Conservation (phyloP, 2,113 vertebrate species). For the Varanus salvator region DNA sequence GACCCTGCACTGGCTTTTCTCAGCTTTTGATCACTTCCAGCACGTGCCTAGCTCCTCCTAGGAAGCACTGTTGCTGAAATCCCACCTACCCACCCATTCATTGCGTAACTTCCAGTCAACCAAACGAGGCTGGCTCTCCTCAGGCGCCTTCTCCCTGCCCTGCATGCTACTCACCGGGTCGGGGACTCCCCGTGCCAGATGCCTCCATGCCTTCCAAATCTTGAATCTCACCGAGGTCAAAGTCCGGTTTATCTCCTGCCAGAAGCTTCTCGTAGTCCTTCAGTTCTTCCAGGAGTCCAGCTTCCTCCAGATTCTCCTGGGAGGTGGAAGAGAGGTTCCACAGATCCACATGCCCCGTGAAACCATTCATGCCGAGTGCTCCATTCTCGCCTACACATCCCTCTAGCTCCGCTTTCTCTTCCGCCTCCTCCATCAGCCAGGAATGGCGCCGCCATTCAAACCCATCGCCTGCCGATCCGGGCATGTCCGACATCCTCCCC, state of each 20-base stretch:
- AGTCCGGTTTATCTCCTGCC: conserved; percentile 47
- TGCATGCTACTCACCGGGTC: conserved; percentile 56
- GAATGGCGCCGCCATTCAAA: conserved; percentile 45
- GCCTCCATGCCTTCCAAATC: conserved; percentile 32
- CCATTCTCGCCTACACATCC: conserved; percentile 79
- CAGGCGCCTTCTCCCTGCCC: too few relatives aligned
- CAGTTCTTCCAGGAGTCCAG: conserved; percentile 34
- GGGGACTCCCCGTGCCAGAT: not conserved
- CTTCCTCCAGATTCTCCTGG: conserved; percentile 52
- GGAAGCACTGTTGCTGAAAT: too few relatives aligned
- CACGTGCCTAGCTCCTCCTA: too few relatives aligned
- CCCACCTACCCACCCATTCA: not conserved
- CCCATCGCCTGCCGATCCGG: conserved; percentile 40
- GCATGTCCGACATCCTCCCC: conserved; percentile 56
- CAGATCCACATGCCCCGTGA: accelerated
- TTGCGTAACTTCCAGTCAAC: not conserved
- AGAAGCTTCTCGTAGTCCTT: not conserved
- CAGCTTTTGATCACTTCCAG: too few relatives aligned
- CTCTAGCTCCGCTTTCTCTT: conserved; percentile 59
- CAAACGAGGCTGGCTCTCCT: not conserved
- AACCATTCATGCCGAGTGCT: conserved; percentile 71
- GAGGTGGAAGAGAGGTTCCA: not conserved
- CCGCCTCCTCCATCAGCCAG: conserved; percentile 44
- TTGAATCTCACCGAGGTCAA: conserved; percentile 40
- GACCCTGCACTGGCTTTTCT: too few relatives aligned